phyloP scores from a whole-genome alignment of 2,888 invertebrate genomes.

The Nematopogon swammerdamellus region DNA sequence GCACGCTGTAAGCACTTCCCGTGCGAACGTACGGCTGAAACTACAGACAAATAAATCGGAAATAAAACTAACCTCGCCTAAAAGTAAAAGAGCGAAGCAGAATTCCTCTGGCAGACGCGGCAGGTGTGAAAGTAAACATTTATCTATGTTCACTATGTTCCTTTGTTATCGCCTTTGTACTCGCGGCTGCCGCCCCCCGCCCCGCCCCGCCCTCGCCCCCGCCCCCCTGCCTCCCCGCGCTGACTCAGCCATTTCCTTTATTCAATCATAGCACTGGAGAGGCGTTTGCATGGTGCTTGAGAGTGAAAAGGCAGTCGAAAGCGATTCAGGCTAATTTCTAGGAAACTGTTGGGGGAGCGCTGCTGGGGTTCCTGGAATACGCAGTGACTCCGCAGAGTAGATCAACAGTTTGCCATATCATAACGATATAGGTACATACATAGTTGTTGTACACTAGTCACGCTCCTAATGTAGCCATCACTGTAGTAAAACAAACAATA shows the following conservation, averaged over 20 bases:
- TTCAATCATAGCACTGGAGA: slow-evolving; percentile 19
- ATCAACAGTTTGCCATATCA: too few species aligned
- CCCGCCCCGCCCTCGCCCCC: neutral
- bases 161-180: slow-evolving; percentile 15
- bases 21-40: too few species aligned
- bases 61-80: slow-evolving; percentile 1
- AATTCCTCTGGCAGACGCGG: slow-evolving; percentile 5
- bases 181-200: slow-evolving; percentile 6
- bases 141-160: slow-evolving; percentile 16
- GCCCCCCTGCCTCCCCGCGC: slow-evolving; percentile 8
- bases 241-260: slow-evolving; percentile 23
- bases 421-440: too few species aligned
- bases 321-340: neutral
- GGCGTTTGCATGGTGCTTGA: neutral
- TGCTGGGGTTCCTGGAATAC: too few species aligned
- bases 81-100: neutral
- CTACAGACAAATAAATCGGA: neutral
- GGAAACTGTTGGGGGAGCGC: too few species aligned
- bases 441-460: too few species aligned
- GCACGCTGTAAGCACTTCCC: too few species aligned
- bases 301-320: neutral
- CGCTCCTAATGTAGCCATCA: too few species aligned
- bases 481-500: too few species aligned
- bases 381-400: too few species aligned
- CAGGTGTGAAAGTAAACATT: slow-evolving; percentile 16